These are phyloP conservation scores for Chitala chitala DNA, from an alignment of 2,113 vertebrate genomes.

Conservation along the genomic window DNA sequence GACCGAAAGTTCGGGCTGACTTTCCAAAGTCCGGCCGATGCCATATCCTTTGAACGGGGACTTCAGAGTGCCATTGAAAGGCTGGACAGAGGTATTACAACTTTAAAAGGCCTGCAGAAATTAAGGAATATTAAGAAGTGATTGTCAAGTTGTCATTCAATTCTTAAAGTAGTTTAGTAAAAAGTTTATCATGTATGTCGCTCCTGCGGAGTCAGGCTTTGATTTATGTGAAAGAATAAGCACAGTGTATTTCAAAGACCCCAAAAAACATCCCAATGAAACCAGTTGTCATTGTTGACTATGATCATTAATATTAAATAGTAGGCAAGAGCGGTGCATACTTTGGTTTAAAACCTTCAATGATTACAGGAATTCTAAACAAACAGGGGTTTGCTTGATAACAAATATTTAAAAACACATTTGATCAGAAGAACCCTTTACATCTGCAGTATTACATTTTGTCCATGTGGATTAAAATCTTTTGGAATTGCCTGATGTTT, in stretches of 20 bases:
- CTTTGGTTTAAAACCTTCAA: not conserved
- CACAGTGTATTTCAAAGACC: no score
- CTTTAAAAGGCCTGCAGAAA: conserved; percentile 32
- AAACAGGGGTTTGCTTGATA: not conserved
- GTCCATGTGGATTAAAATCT: not conserved
- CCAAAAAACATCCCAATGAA: no score
- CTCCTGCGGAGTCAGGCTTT: no score
- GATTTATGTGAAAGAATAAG: no score
- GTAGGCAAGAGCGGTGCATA: not conserved
- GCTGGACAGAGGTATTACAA: conserved; percentile 71
- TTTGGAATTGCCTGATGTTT: not conserved
- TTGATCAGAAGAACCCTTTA: not conserved
- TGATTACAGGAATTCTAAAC: not conserved
- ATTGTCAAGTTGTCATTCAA: no score
- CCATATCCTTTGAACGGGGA: conserved; percentile 78
- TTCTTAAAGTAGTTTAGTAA: no score
- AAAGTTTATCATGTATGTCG: no score
- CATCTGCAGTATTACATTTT: not conserved
- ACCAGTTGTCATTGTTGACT: not conserved
- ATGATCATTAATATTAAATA: not conserved
- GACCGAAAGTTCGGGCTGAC: conserved; percentile 85
- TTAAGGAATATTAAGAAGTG: not conserved
- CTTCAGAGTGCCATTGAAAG: conserved; percentile 76
- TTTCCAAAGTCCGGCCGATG: conserved; percentile 84
- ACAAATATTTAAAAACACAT: not conserved